Conservation (phyloP, 2,797 vertebrate genomes). For the Mionectes olivaceus region DNA sequence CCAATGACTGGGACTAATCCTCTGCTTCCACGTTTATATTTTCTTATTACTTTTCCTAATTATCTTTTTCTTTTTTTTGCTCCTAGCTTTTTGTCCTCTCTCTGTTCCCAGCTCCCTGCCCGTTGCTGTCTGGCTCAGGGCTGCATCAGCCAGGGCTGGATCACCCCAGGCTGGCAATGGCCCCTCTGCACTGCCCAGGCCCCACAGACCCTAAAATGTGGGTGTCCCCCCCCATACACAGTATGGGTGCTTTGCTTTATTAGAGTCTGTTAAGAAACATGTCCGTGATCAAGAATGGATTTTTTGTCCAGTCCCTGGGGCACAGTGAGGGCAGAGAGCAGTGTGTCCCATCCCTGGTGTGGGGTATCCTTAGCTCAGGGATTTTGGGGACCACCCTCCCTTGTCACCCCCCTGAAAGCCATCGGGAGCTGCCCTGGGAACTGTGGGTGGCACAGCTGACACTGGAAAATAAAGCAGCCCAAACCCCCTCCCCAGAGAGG, state of each 20-base stretch:
- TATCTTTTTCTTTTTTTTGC: not conserved
- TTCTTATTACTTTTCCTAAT: slow-evolving; percentile 58
- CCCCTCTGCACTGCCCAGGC: not conserved
- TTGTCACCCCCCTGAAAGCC: fast-evolving
- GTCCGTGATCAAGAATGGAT: not conserved
- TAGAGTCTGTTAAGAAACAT: fast-evolving
- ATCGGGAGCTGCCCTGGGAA: not conserved
- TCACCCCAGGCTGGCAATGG: not conserved
- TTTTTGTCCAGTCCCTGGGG: not conserved
- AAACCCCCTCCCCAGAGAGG: not conserved
- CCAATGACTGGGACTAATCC: slow-evolving; percentile 62
- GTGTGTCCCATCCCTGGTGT: fast-evolving
- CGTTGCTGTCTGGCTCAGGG: not conserved
- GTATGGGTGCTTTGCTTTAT: not conserved
- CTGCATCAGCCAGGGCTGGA: not conserved
- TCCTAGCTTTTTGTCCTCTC: not conserved
- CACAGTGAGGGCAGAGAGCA: fast-evolving
- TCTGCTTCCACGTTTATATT: not conserved
- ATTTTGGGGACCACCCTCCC: not conserved
- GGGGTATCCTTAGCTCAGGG: not conserved
- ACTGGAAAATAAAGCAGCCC: not conserved
- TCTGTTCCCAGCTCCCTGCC: not conserved
- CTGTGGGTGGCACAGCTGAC: not conserved
- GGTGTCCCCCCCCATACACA: not conserved
- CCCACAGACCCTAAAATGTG: not conserved